Percentiles rank a stretch among this genome's conserved stretches.
Conservation (phyloP, 92 coral and sea anemone genomes). For the Blastomussa wellsi region DNA sequence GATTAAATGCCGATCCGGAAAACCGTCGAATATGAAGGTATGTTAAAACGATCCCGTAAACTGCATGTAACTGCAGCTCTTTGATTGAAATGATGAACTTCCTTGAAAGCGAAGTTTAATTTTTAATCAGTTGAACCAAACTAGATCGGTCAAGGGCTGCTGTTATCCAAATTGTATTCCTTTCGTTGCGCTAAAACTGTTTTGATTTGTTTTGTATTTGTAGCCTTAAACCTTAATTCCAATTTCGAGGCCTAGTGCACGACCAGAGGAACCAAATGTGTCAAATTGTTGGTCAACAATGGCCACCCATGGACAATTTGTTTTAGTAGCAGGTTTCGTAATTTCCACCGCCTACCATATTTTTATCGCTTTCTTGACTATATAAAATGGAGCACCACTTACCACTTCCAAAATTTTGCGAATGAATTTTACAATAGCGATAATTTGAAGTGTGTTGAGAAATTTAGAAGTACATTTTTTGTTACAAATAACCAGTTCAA, state of each 20-base stretch:
- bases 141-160: background rate
- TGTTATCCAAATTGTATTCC: background rate
- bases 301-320: background rate
- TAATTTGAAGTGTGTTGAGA: background rate
- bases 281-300: background rate
- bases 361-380: background rate
- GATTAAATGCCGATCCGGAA: constrained; percentile 13
- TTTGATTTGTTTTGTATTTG: background rate
- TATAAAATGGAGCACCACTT: background rate
- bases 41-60: background rate
- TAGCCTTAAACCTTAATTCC: background rate
- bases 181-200: background rate
- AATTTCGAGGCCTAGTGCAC: background rate
- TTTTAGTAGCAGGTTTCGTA: background rate
- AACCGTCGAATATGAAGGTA: constrained; percentile 21
- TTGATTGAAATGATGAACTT: background rate
- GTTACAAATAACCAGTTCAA: background rate
- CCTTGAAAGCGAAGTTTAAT: background rate
- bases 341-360: background rate
- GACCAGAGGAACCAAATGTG: background rate
- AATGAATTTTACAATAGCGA: background rate
- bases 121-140: constrained; percentile 8
- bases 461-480: background rate
- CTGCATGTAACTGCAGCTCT: background rate
- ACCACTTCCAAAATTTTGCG: background rate